Evolutionary conservation across 1,140 invertebrate species (phyloP), one percentile per base, ranked within the genome.

Genomic region (Grapholita molesta): DNA sequence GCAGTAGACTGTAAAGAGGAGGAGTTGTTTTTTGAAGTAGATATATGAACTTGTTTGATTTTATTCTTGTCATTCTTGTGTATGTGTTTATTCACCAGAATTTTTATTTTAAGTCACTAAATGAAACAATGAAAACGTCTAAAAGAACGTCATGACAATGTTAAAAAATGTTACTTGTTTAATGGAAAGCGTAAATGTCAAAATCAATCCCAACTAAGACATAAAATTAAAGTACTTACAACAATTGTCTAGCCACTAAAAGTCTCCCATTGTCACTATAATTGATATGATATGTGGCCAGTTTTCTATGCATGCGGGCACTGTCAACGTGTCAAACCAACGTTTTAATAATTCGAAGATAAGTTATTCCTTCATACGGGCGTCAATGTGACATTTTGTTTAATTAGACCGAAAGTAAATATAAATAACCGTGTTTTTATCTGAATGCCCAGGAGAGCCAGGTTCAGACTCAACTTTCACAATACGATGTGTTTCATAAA

Each of bases 261-360:
- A 74, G 79, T 82, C 79, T 76, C 71, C 79, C 69, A 78, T 70
- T 84, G 88, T 90, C 86, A 86, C 77, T 83, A 78, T 86, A 90
- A 88, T 87, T 89, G 86, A 89, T 87, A 88, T 89, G 86, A 89
- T 87, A 88, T 90, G 85, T 89, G 76, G 78, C 82, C 73, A 76
- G 77, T 76, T 77, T 78, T 77, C 83, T 73, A 72, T 73, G 73
- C 69, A 90, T 90, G 88, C 88, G 88, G 88, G 86, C 76, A 77
- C 74, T 77, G 74, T 78, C 82, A 80, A 70, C 74, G 75, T 12
- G 35, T 67, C 71, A 79, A 77, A 30, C 70, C 7, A 23, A 78
- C 77, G 72, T 80, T 80, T 84, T 78, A 83, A 76, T 85, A 82
- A 84, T 86, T 84, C 75, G 77, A 72, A 80, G 28, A 82, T 77